phyloP scores from a whole-genome alignment of 2,888 invertebrate genomes.

The Suillia variegata region DNA sequence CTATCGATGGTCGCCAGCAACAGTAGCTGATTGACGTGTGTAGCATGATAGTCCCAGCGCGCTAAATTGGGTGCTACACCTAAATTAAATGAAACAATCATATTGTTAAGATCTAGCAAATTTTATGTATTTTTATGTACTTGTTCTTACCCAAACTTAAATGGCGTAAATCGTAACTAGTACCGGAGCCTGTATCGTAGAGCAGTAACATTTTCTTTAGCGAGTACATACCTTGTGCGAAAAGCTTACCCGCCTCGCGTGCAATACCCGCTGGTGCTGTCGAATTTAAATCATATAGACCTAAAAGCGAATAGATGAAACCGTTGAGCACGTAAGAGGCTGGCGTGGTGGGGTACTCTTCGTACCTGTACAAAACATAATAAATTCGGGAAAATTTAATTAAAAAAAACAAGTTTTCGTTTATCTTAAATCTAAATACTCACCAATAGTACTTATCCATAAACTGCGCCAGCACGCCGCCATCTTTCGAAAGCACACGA shows the following conservation, averaged over 20 bases:
- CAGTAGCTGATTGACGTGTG: slow-evolving; percentile 95
- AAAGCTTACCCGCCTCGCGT: slow-evolving; percentile 76
- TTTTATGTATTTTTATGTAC: not conserved
- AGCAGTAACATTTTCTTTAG: slow-evolving; percentile 85
- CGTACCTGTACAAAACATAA: slow-evolving; percentile 72
- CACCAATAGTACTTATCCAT: slow-evolving; percentile 87
- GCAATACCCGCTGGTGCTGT: slow-evolving; percentile 75
- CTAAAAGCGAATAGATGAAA: slow-evolving; percentile 95
- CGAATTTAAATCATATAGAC: slow-evolving; percentile 91
- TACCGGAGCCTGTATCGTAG: slow-evolving; percentile 94
- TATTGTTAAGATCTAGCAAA: not conserved
- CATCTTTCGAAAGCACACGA: slow-evolving; percentile 72
- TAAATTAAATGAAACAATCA: slow-evolving; percentile 11
- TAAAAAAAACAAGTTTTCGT: not conserved
- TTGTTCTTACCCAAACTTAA: slow-evolving; percentile 73
- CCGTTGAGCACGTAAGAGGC: slow-evolving; percentile 96
- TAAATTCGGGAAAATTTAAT: not conserved
- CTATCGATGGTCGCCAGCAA: slow-evolving; percentile 84
- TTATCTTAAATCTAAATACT: slow-evolving; percentile 44
- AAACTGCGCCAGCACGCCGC: slow-evolving; percentile 85
- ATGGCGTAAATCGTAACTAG: slow-evolving; percentile 95
- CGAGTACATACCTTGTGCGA: slow-evolving; percentile 83
- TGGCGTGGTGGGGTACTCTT: slow-evolving; percentile 97
- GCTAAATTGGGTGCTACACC: slow-evolving; percentile 89
- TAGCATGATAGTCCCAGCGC: slow-evolving; percentile 98